Base-by-base conservation (phyloP, 2,113 vertebrate species). In the Chamaetylas fuelleborni region DNA sequence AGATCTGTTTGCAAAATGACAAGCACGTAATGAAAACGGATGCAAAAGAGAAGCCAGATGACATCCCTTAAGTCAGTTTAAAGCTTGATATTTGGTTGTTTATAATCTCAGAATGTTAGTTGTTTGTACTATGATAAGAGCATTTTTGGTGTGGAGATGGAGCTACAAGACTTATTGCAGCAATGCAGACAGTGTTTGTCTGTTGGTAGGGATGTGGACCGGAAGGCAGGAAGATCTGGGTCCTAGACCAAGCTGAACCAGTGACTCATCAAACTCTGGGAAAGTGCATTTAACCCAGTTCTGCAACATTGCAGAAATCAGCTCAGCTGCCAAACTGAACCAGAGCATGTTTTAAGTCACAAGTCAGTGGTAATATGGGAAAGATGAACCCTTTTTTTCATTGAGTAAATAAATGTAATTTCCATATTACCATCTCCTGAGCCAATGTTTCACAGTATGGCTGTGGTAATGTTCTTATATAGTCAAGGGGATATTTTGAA, bases 71-170 rank as follows among this genome's bases (percentile, higher is more conserved):
- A 80, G 90, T 87, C 71, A 65, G 48, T 67, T 81, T 69, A 89
- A 98, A 97, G 88, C 94, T 90, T 54, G 73, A 86, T 95, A 70
- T 95, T 92, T 93, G 80, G 74, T 62, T 98, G 98, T 97, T 98
- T 98, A 96, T 88, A 81, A 69, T 95, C 83, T 90, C 95, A 90
- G 87, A 86, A 66, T 89, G 95, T 93, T 96, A 72, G 65, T 94
- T 97, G 97, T 97, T 97, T 98, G 95, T 86, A 70, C 56, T 97
- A 34, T 85, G 97, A 97, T 97, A 98, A 98, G 97, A 82, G 76
- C 53, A 78, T 97, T 97, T 97, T 97, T 96, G 94, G 85, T 93
- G 54, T 89, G 42, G 78, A 80, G 56, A 61, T 74, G 70, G 88
- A 92, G 81, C 53, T 25, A 64, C 81, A 93, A 80, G 85, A 61